Conservation (phyloP, 1,140 invertebrate genomes). For the Watersipora subatra region DNA sequence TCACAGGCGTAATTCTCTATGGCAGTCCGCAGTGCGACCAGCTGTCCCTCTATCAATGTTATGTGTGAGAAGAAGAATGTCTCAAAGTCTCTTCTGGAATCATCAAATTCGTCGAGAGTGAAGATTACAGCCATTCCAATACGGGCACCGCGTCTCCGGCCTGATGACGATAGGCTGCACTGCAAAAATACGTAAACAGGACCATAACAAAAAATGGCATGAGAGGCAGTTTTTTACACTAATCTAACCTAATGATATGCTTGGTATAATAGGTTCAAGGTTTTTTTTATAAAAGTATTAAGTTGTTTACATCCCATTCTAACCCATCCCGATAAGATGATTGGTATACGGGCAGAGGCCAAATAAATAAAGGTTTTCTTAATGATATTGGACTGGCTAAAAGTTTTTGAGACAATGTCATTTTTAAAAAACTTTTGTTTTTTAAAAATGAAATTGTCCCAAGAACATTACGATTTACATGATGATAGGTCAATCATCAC, state of each 20-base stretch:
- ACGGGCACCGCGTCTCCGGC: neutral
- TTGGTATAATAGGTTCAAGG: too few species aligned
- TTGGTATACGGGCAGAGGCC: too few species aligned
- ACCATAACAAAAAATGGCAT: neutral
- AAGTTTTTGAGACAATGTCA: too few species aligned
- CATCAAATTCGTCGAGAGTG: neutral
- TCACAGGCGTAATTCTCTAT: conserved; percentile 40
- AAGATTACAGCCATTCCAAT: neutral
- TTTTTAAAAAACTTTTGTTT: too few species aligned
- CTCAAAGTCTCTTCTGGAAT: conserved; percentile 21
- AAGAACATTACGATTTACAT: too few species aligned
- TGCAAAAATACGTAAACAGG: neutral
- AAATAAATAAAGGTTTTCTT: too few species aligned
- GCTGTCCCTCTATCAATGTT: conserved; percentile 59
- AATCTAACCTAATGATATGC: neutral
- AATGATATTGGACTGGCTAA: too few species aligned
- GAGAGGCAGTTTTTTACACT: neutral
- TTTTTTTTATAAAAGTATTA: too few species aligned
- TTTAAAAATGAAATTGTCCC: too few species aligned
- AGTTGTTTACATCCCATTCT: too few species aligned
- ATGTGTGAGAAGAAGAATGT: conserved; percentile 64
- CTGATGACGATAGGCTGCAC: conserved; percentile 11
- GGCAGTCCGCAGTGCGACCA: conserved; percentile 53
- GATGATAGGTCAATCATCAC: too few species aligned
- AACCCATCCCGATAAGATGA: too few species aligned